These are phyloP conservation scores for Philhelius pedissequus DNA, from an alignment of 2,888 invertebrate genomes.

Conservation along the genomic window DNA sequence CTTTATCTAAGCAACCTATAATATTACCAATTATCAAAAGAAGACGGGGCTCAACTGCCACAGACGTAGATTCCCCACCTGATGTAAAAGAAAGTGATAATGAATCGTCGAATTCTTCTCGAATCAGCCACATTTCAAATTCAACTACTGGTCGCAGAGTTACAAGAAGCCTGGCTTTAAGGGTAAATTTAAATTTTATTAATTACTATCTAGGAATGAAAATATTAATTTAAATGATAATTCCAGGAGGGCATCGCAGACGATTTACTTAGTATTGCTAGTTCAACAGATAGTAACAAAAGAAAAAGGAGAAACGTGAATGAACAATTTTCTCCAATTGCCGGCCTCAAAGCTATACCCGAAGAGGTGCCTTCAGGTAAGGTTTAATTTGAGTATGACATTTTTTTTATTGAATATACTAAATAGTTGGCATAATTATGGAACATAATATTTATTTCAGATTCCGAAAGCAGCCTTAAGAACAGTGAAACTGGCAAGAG, in stretches of 20 bases:
- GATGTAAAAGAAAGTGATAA: slow-evolving; percentile 71
- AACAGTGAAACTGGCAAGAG: slow-evolving; percentile 31
- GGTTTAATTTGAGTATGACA: too few relatives aligned
- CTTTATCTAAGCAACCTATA: slow-evolving; percentile 39
- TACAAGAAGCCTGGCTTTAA: slow-evolving; percentile 70
- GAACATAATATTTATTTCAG: not conserved
- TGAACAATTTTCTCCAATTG: slow-evolving; percentile 69
- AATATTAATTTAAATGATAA: not conserved
- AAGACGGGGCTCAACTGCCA: slow-evolving; percentile 61
- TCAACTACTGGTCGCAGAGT: slow-evolving; percentile 56
- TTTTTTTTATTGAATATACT: not conserved
- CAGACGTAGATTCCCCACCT: slow-evolving; percentile 42
- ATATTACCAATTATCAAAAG: slow-evolving; percentile 42
- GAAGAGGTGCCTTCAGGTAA: slow-evolving; percentile 69
- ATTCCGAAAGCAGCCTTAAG: slow-evolving; percentile 23
- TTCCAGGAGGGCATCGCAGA: slow-evolving; percentile 70
- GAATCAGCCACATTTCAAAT: slow-evolving; percentile 68
- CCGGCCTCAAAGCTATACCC: slow-evolving; percentile 68
- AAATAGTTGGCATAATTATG: not conserved
- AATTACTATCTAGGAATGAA: not conserved
- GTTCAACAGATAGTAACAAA: slow-evolving; percentile 69
- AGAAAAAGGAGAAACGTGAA: slow-evolving; percentile 59
- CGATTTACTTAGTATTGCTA: slow-evolving; percentile 69
- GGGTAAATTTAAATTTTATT: slow-evolving; percentile 46
- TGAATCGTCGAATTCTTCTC: slow-evolving; percentile 72